Evolutionary conservation across 2,113 vertebrate species (phyloP).

Genomic region (Vanacampus margaritifer): DNA sequence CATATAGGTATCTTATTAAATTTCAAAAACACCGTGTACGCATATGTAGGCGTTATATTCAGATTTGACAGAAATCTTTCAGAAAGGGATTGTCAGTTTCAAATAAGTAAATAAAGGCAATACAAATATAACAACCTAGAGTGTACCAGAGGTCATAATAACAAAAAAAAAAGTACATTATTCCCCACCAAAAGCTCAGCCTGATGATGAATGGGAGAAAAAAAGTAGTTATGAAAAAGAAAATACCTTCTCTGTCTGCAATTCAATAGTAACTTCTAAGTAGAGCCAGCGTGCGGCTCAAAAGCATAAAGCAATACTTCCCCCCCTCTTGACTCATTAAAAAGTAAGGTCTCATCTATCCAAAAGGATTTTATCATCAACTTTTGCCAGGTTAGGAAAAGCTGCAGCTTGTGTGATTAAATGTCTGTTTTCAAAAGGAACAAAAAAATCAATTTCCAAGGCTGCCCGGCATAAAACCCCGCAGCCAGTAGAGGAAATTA

Average conservation of each 20-base stretch:
- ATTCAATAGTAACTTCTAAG: slow-evolving; percentile 6
- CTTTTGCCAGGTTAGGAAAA: background rate
- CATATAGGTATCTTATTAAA: background rate
- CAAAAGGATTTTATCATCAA: slow-evolving; percentile 1
- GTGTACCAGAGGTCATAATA: background rate
- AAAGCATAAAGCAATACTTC: background rate
- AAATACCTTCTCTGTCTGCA: background rate
- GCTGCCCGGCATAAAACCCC: background rate
- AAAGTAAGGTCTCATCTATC: background rate
- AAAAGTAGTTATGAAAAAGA: background rate
- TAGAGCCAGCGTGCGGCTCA: background rate
- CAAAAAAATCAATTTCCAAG: background rate
- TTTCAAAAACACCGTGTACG: background rate
- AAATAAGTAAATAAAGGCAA: background rate
- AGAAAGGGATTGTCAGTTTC: no score
- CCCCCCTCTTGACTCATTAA: background rate
- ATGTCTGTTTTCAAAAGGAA: background rate
- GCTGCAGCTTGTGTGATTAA: background rate
- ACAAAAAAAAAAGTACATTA: background rate
- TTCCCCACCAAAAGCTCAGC: background rate
- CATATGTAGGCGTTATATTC: background rate
- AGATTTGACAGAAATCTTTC: background rate
- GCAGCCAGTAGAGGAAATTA: background rate
- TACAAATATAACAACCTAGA: no score
- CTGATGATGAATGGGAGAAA: slow-evolving; percentile 11